Percentiles rank a stretch among this genome's conserved stretches.
Conservation (phyloP, 2,888 invertebrate species). For the Acronicta leporina region DNA sequence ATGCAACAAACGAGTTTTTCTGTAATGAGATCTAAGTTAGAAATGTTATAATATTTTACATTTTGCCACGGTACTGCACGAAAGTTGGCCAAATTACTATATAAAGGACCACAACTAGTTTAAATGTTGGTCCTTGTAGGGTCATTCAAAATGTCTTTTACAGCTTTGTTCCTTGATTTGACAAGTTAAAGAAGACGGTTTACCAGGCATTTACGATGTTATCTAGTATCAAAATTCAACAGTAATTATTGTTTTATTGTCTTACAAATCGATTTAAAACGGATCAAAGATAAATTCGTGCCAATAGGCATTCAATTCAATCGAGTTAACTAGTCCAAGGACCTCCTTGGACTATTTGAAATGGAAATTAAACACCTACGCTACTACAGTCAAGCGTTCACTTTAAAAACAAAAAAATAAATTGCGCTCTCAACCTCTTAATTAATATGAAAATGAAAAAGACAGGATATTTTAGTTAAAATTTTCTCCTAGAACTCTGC, state of each 20-base stretch:
- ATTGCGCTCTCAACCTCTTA: background rate
- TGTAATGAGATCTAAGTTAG: too few species aligned
- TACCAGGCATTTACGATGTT: constrained; percentile 5
- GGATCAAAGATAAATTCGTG: constrained; percentile 28
- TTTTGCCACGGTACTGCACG: too few species aligned
- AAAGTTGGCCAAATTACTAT: too few species aligned
- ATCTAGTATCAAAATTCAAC: constrained; percentile 16
- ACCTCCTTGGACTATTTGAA: constrained; percentile 26
- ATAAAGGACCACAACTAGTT: too few species aligned
- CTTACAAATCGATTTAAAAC: constrained; percentile 19
- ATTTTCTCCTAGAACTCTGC: too few species aligned
- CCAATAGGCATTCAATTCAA: constrained; percentile 14
- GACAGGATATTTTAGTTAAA: too few species aligned
- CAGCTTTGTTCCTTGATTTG: background rate
- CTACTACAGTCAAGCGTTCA: background rate
- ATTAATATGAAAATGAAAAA: too few species aligned
- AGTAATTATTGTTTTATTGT: constrained; percentile 25
- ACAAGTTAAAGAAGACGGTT: constrained; percentile 6
- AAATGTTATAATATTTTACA: too few species aligned
- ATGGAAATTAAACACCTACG: constrained; percentile 18
- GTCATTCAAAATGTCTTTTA: background rate
- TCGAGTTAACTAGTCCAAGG: constrained; percentile 14
- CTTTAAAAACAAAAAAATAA: background rate
- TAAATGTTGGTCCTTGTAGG: too few species aligned
- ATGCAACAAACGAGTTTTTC: too few species aligned